Evolutionary conservation across 2,113 vertebrate species (phyloP).

Genomic region (Cyphomyrus discorhynchus): DNA sequence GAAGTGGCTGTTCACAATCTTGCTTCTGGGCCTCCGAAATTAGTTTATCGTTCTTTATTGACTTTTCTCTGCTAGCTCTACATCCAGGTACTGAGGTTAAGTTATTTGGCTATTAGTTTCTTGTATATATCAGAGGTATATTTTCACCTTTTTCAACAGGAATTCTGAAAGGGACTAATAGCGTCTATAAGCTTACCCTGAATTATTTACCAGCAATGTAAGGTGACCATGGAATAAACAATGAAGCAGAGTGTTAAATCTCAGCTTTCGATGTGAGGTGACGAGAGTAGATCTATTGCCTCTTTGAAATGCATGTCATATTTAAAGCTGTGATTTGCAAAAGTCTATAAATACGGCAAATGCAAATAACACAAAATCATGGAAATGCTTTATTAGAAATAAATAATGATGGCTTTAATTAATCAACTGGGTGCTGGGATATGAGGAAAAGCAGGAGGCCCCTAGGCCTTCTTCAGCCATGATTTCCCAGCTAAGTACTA

Average conservation of each 20-base stretch:
- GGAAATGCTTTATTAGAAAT: neutral
- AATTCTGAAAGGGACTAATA: neutral
- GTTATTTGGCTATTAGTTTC: neutral
- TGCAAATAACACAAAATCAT: neutral
- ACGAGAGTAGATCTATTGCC: neutral
- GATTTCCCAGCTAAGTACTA: neutral
- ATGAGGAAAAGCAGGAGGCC: neutral
- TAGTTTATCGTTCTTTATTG: slow-evolving; percentile 4
- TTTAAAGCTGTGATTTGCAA: neutral
- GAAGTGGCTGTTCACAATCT: neutral
- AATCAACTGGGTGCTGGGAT: neutral
- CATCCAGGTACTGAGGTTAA: neutral
- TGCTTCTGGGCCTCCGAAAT: neutral
- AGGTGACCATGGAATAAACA: neutral
- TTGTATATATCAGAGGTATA: neutral
- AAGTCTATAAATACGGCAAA: neutral
- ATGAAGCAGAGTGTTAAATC: neutral
- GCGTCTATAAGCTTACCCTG: neutral
- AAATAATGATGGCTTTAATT: neutral
- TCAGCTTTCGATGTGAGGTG: neutral
- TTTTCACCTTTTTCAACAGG: neutral
- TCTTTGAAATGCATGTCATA: neutral
- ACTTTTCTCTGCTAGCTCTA: neutral
- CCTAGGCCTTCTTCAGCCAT: neutral
- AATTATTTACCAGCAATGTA: slow-evolving; percentile 8